Evolutionary conservation across 2,888 invertebrate genomes (phyloP).

Genomic region (Phalangium opilio): DNA sequence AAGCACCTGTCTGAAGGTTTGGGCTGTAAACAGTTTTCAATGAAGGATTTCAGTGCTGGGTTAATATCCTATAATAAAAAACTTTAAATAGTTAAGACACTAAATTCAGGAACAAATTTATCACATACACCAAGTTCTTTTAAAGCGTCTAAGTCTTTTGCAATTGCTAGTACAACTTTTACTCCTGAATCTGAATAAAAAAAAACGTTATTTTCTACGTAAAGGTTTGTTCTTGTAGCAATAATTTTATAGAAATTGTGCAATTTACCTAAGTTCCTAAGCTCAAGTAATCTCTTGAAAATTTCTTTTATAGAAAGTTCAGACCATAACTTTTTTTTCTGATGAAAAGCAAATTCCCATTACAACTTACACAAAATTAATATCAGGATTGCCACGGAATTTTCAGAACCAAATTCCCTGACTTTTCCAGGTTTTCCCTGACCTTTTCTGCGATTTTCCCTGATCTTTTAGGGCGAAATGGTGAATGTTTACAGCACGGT

Average conservation of each 20-base stretch:
- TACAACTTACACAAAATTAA: too few species aligned
- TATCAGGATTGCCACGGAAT: too few species aligned
- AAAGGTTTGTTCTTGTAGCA: too few species aligned
- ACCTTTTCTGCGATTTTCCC: too few species aligned
- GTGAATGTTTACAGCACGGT: too few species aligned
- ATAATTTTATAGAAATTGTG: too few species aligned
- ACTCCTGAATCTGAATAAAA: constrained; percentile 3
- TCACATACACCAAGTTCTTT: not conserved
- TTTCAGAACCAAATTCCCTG: too few species aligned
- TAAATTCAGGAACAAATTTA: not conserved
- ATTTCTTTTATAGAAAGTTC: constrained; percentile 23
- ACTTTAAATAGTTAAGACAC: not conserved
- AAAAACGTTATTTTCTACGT: constrained; percentile 1
- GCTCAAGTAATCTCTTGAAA: constrained; percentile 21
- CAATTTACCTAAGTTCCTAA: constrained; percentile 27
- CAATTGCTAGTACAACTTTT: not conserved
- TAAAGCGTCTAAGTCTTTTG: not conserved
- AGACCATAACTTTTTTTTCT: constrained; percentile 27
- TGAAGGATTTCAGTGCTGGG: constrained; percentile 6
- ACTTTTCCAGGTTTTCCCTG: too few species aligned
- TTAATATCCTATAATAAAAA: not conserved
- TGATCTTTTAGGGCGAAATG: too few species aligned
- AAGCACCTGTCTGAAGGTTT: constrained; percentile 8
- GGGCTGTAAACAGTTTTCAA: constrained; percentile 9
- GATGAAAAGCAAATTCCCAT: too few species aligned